Evolutionary conservation across 2,888 invertebrate genomes (phyloP).

Genomic region (Trichogramma dendrolimi): DNA sequence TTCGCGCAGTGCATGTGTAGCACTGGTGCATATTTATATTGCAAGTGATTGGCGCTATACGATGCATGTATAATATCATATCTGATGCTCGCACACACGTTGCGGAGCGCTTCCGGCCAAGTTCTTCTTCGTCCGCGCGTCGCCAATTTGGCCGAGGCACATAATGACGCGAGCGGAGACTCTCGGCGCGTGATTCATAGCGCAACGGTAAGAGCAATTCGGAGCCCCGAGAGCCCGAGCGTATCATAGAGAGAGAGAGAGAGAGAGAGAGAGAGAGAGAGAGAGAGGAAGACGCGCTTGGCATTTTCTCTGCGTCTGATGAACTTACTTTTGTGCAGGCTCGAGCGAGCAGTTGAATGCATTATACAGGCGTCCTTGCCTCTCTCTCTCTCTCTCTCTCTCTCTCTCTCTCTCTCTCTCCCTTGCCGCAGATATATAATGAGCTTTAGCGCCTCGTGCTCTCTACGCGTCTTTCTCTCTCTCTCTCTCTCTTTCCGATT

Average conservation of each 20-base stretch:
- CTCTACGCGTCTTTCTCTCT: conserved; percentile 5
- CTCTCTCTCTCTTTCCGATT: conserved; percentile 21
- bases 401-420: conserved; percentile 24
- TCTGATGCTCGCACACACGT: too few species aligned
- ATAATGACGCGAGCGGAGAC: conserved; percentile 18
- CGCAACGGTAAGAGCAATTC: conserved; percentile 26
- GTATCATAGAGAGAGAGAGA: too few species aligned
- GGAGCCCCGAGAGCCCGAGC: background rate
- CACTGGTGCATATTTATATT: too few species aligned
- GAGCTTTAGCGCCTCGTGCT: conserved; percentile 27
- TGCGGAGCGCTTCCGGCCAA: conserved; percentile 20
- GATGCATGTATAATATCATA: too few species aligned
- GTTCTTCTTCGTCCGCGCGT: background rate
- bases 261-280: too few species aligned
- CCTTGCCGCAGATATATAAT: conserved; percentile 24
- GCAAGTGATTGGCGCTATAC: too few species aligned
- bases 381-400: conserved; percentile 25
- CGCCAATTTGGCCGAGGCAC: conserved; percentile 19
- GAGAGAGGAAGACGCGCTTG: too few species aligned
- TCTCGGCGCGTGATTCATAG: conserved; percentile 19
- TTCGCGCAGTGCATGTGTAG: too few species aligned
- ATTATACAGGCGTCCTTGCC: background rate
- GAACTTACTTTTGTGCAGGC: too few species aligned
- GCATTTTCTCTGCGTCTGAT: too few species aligned
- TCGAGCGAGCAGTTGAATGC: too few species aligned